phyloP scores from a whole-genome alignment of 1,140 invertebrate species.

The Bombus polaris region DNA sequence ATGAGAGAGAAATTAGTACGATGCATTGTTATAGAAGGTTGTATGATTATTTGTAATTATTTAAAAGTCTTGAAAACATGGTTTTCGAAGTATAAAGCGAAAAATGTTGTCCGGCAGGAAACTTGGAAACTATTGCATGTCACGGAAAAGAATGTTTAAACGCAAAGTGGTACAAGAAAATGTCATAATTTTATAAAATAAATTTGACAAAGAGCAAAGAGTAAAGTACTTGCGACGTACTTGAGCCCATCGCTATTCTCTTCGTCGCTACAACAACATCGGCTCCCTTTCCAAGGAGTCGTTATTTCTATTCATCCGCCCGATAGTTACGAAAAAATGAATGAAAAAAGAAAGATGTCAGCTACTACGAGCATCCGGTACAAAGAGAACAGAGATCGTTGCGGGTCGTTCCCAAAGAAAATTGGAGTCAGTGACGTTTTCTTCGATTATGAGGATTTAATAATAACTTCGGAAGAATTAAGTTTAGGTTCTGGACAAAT shows the following conservation, averaged over 20 bases:
- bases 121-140: no score
- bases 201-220: no score
- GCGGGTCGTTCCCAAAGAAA: not conserved
- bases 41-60: no score
- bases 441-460: not conserved
- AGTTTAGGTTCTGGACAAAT: not conserved
- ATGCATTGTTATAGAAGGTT: no score
- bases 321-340: not conserved
- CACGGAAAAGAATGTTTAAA: no score
- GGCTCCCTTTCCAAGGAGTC: not conserved
- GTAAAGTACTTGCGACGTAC: no score
- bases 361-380: not conserved
- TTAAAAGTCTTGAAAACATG: no score
- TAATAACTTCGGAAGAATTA: not conserved
- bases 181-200: no score
- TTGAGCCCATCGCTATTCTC: not conserved
- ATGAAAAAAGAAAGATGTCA: not conserved
- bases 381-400: not conserved
- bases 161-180: no score
- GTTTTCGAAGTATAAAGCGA: no score
- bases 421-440: not conserved
- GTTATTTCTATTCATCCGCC: slow-evolving; percentile 39
- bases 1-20: no score
- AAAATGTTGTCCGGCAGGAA: no score
- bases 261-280: slow-evolving; percentile 27